Percentiles rank a stretch among this genome's conserved stretches.
phyloP scores from a whole-genome alignment of 2,888 invertebrate genomes.

The Antitype chi region DNA sequence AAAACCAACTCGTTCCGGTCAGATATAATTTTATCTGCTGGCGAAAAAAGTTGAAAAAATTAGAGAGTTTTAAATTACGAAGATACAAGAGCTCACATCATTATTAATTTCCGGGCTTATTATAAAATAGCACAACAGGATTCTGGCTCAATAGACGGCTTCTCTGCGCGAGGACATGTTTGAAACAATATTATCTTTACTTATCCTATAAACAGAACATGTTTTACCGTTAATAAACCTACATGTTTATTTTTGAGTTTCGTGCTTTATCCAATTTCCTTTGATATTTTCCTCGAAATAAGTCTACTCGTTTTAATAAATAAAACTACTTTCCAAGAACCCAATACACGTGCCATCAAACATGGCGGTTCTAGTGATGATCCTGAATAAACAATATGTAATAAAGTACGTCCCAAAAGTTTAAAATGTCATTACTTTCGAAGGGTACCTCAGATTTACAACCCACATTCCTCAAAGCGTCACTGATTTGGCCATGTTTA shows the following conservation, averaged over 20 bases:
- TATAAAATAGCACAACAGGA: conserved; percentile 25
- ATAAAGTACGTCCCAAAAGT: conserved; percentile 49
- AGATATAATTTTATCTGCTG: conserved; percentile 18
- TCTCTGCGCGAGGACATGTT: conserved; percentile 1
- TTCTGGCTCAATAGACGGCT: conserved; percentile 8
- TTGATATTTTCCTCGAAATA: background rate
- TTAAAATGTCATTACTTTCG: conserved; percentile 65
- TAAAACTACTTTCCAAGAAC: conserved; percentile 31
- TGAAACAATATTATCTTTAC: background rate
- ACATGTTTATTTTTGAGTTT: background rate
- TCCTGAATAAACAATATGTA: conserved; percentile 55
- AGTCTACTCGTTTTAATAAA: conserved; percentile 6
- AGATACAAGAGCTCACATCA: background rate
- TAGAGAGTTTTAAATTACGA: conserved; percentile 16
- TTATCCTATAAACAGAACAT: too few species aligned
- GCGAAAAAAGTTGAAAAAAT: conserved; percentile 19
- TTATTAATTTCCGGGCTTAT: conserved; percentile 9
- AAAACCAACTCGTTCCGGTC: conserved; percentile 36
- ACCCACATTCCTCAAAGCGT: conserved; percentile 62
- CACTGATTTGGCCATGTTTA: conserved; percentile 78
- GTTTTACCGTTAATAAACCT: background rate
- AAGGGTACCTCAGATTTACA: conserved; percentile 34
- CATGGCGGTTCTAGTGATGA: conserved; percentile 46
- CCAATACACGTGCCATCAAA: conserved; percentile 38
- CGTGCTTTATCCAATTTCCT: background rate